A percentile compares a stretch with the other conserved stretches of the same genome.
Evolutionary conservation across 1,140 invertebrate species (phyloP).

Genomic region (Bombus terrestris): DNA sequence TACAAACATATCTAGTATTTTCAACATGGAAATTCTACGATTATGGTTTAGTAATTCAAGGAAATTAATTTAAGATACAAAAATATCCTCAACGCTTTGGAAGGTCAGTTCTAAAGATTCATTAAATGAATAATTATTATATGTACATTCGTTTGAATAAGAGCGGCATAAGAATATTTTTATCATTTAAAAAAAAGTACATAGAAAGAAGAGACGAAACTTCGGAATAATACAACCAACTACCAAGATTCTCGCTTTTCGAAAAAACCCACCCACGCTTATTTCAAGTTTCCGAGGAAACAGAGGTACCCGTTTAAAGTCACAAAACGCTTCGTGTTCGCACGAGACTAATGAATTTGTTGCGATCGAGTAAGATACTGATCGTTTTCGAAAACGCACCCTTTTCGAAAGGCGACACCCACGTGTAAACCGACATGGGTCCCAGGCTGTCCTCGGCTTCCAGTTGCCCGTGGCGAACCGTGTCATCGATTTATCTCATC

Average conservation of each 20-base stretch:
- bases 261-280: neutral
- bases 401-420: conserved; percentile 10
- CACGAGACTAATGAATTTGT: conserved; percentile 5
- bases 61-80: too few species aligned
- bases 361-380: neutral
- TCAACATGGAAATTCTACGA: too few species aligned
- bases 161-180: too few species aligned
- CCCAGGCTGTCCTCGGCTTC: neutral
- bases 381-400: neutral
- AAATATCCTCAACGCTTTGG: too few species aligned
- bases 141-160: too few species aligned
- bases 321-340: neutral
- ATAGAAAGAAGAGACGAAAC: too few species aligned
- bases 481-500: conserved; percentile 48
- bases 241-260: neutral
- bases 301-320: neutral
- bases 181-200: too few species aligned
- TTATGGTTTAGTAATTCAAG: too few species aligned
- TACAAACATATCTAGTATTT: neutral
- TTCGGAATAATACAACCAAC: too few species aligned
- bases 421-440: neutral
- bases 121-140: too few species aligned
- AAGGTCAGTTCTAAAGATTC: too few species aligned
- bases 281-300: neutral
- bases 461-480: conserved; percentile 24